Evolutionary conservation across 2,888 invertebrate genomes (phyloP).

Genomic region (Bombylius discolor): DNA sequence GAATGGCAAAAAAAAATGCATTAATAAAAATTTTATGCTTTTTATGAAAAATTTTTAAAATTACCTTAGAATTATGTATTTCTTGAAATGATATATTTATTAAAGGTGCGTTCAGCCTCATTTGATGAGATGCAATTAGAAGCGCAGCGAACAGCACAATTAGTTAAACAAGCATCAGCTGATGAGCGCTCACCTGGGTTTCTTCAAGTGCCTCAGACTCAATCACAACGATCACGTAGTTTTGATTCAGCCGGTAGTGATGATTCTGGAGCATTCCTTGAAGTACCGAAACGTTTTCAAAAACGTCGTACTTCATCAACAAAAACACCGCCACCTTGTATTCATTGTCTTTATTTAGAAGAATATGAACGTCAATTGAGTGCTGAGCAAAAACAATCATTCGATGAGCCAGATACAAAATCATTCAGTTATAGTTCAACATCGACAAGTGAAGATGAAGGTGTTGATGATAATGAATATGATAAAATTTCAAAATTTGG

Average conservation of each 20-base stretch:
- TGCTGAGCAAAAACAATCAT: constrained; percentile 31
- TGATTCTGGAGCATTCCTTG: constrained; percentile 43
- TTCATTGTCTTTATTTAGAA: constrained; percentile 65
- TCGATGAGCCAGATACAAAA: constrained; percentile 28
- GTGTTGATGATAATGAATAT: constrained; percentile 34
- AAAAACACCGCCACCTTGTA: constrained; percentile 54
- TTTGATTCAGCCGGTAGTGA: constrained; percentile 67
- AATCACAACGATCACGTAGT: constrained; percentile 60
- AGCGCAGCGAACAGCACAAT: constrained; percentile 43
- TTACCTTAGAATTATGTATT: neutral
- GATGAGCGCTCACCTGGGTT: constrained; percentile 37
- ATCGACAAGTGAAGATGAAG: constrained; percentile 41
- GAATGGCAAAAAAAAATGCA: too few relatives aligned
- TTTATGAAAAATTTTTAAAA: too few relatives aligned
- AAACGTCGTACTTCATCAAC: constrained; percentile 50
- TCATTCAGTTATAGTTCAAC: constrained; percentile 41
- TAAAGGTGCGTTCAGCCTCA: constrained; percentile 68
- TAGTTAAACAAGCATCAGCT: constrained; percentile 23
- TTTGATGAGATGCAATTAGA: constrained; percentile 82
- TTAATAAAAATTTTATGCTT: too few relatives aligned
- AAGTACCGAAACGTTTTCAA: constrained; percentile 52
- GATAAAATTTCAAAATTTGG: constrained; percentile 32
- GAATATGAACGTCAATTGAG: constrained; percentile 50
- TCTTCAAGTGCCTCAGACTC: constrained; percentile 53
- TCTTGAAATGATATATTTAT: neutral